Conservation (phyloP, 2,113 vertebrate species). For the Typhlomys cinereus region DNA sequence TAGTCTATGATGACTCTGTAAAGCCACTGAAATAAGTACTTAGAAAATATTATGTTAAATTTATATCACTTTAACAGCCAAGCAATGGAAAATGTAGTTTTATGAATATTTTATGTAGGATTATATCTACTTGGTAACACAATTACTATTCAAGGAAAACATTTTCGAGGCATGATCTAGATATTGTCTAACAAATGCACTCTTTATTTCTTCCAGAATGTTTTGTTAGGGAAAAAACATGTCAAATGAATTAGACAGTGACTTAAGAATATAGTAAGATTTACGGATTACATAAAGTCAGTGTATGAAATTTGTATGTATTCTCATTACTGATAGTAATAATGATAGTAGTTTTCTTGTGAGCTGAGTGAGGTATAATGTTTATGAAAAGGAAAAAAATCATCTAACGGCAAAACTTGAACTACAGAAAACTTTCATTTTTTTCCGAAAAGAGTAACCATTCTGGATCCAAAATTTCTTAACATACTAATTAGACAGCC, state of each 20-base stretch:
- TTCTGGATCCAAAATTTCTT: neutral
- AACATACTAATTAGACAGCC: neutral
- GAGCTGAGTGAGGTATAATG: neutral
- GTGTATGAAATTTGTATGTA: neutral
- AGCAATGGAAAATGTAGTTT: neutral
- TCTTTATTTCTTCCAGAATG: no score
- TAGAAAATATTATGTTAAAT: neutral
- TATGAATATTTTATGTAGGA: neutral
- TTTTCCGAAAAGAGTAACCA: neutral
- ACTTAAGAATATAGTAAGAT: neutral
- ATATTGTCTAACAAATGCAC: no score
- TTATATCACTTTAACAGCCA: neutral
- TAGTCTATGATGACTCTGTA: neutral
- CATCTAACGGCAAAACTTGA: neutral
- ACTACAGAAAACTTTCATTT: neutral
- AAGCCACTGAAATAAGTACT: neutral
- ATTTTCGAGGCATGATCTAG: neutral
- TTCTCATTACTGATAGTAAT: neutral
- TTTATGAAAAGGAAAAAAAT: neutral
- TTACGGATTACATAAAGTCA: neutral
- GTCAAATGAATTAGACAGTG: neutral
- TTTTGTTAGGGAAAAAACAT: neutral
- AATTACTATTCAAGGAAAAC: neutral
- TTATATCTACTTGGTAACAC: neutral
- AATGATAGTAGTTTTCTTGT: neutral